Evolutionary conservation across 2,113 vertebrate species (phyloP).

Genomic region (Anser cygnoides): DNA sequence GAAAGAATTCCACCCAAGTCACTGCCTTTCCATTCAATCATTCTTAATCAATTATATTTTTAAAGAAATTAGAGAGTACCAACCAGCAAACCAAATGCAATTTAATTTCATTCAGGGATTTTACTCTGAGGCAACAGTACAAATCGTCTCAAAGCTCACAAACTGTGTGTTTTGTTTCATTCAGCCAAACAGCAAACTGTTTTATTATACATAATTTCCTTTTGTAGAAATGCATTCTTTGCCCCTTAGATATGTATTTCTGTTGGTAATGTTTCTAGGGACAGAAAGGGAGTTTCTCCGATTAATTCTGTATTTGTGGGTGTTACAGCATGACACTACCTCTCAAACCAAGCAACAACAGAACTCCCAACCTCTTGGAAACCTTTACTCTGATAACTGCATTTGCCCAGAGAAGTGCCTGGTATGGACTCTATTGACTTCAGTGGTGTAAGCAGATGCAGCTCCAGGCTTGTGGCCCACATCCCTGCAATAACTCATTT

Average conservation of each 20-base stretch:
- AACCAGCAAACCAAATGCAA: neutral
- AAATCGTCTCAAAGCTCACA: neutral
- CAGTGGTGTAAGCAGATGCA: neutral
- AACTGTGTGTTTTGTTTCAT: neutral
- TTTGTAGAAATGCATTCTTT: neutral
- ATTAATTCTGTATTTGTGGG: neutral
- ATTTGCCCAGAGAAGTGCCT: neutral
- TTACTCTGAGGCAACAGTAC: neutral
- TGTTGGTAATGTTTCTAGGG: neutral
- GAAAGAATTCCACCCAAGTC: neutral
- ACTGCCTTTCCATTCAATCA: neutral
- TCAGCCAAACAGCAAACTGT: neutral
- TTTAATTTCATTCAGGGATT: neutral
- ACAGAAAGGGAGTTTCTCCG: neutral
- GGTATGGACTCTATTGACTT: neutral
- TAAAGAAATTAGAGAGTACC: constrained; percentile 10
- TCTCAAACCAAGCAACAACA: no score
- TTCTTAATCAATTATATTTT: neutral
- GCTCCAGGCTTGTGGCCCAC: neutral
- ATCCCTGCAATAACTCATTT: neutral
- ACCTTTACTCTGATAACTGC: neutral
- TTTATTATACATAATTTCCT: neutral
- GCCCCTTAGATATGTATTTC: neutral
- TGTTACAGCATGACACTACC: neutral
- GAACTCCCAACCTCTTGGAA: neutral